Percentiles rank a stretch among this genome's conserved stretches.
Conservation (phyloP, 2,113 vertebrate species). For the Seriola rivoliana region DNA sequence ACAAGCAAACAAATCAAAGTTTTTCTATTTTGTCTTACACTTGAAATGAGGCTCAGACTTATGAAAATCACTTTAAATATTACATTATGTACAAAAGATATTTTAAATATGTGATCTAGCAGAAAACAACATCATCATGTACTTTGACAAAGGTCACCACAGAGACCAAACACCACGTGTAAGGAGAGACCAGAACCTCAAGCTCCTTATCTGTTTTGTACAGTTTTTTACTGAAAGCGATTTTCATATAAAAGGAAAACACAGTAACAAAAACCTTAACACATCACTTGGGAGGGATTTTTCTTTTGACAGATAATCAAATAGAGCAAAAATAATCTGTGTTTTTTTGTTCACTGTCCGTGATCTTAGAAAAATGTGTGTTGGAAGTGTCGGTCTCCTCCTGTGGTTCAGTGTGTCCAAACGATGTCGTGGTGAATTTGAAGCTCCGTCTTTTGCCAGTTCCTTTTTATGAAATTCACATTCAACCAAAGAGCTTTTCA, state of each 20-base stretch:
- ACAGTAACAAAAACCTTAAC: conserved; percentile 7
- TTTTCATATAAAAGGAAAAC: not conserved
- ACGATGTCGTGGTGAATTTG: conserved; percentile 30
- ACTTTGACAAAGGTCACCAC: not conserved
- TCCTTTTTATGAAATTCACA: conserved; percentile 39
- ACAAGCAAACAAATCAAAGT: no score
- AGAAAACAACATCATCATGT: not conserved
- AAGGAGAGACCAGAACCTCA: not conserved
- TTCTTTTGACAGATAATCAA: conserved; percentile 29
- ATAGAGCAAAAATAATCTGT: conserved; percentile 5
- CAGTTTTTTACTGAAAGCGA: not conserved
- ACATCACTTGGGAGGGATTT: conserved; percentile 15
- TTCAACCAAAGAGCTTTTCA: conserved; percentile 33
- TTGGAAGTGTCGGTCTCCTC: conserved; percentile 35
- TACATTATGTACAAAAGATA: no score
- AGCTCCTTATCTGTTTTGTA: not conserved
- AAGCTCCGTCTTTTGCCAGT: conserved; percentile 6
- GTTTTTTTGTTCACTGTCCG: conserved; percentile 2
- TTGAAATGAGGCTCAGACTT: no score
- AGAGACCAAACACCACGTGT: not conserved
- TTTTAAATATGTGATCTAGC: no score
- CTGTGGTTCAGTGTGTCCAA: conserved; percentile 24
- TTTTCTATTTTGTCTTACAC: no score
- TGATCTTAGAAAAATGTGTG: conserved; percentile 40
- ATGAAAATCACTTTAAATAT: no score